Conservation (phyloP, 2,797 vertebrate genomes). For the Chelidonichthys spinosus region DNA sequence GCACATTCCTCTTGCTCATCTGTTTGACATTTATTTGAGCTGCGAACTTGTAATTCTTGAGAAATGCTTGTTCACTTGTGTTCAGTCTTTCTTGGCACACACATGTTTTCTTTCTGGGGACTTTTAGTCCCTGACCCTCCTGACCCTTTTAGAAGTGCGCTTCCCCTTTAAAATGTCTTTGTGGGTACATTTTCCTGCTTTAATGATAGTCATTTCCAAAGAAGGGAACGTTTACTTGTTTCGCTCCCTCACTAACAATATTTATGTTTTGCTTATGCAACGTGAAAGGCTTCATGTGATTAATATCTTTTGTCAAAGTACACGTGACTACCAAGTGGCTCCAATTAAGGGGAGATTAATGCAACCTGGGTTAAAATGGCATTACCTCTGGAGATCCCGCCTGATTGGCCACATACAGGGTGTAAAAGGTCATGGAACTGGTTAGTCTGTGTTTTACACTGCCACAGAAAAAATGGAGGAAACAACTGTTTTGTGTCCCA, state of each 20-base stretch:
- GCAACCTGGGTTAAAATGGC: not conserved
- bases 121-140: not conserved
- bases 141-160: not conserved
- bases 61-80: constrained; percentile 5
- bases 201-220: not conserved
- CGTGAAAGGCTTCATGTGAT: not conserved
- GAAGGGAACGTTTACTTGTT: not conserved
- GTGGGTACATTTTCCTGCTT: not conserved
- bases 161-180: constrained; percentile 3
- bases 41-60: not conserved
- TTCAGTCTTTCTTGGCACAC: not conserved
- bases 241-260: not conserved
- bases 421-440: not conserved
- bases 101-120: not conserved
- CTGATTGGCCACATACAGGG: not conserved
- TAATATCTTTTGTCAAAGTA: not conserved
- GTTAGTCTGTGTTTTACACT: not conserved
- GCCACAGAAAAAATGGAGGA: too few species aligned
- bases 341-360: not conserved
- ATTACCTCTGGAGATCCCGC: not conserved
- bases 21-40: not conserved
- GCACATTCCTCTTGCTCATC: not conserved
- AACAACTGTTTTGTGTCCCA: too few species aligned
- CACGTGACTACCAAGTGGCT: not conserved
- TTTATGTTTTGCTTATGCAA: not conserved